Evolutionary conservation across 2,113 vertebrate species (phyloP).

Genomic region (Peromyscus californicus): DNA sequence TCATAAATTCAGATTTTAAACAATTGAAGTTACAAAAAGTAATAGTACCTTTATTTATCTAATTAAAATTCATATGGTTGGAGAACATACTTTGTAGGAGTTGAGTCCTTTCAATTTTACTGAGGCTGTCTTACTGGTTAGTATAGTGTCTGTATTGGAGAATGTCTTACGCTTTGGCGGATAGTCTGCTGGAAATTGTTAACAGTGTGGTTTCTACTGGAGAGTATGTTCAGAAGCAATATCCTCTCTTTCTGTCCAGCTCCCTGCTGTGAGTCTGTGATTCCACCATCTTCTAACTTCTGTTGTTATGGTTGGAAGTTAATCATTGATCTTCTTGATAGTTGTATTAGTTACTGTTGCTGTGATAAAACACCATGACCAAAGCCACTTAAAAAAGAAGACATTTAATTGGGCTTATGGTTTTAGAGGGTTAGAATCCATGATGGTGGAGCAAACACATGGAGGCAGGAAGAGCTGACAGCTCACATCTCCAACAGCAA

Average conservation of each 20-base stretch:
- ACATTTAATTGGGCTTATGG: background rate
- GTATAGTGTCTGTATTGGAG: background rate
- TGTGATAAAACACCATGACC: background rate
- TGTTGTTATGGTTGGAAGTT: conserved; percentile 24
- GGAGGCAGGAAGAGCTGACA: background rate
- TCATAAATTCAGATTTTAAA: background rate
- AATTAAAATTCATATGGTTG: background rate
- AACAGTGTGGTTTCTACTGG: background rate
- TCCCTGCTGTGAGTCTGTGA: background rate
- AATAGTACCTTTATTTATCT: background rate
- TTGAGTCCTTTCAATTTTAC: background rate
- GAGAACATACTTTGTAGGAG: background rate
- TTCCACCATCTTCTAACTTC: background rate
- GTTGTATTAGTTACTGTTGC: background rate
- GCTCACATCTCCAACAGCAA: background rate
- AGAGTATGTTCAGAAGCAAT: background rate
- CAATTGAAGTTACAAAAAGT: background rate
- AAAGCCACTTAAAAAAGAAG: background rate
- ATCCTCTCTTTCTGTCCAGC: background rate
- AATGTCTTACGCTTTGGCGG: background rate
- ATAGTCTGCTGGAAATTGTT: background rate
- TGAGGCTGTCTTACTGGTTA: background rate
- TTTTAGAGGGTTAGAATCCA: background rate
- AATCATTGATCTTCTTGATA: background rate
- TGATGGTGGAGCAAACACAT: background rate